phyloP scores from a whole-genome alignment of 2,888 invertebrate species.

The Tipula vernalis region DNA sequence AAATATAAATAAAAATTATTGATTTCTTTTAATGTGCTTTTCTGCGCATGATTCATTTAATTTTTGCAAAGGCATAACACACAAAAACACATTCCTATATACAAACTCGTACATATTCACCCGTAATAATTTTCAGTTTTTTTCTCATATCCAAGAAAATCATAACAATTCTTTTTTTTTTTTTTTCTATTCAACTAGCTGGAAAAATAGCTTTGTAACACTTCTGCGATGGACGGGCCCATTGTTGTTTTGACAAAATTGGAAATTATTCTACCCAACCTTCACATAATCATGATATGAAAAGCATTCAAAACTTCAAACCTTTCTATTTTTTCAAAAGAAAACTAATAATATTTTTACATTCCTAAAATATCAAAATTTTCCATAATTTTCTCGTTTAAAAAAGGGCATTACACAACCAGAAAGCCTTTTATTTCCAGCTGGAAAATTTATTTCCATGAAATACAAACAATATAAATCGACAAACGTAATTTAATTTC shows the following conservation, averaged over 20 bases:
- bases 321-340: background rate
- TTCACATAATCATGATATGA: background rate
- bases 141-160: background rate
- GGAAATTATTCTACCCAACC: background rate
- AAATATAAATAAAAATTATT: conserved; percentile 15
- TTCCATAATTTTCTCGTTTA: background rate
- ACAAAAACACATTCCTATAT: background rate
- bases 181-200: background rate
- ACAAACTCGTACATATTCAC: background rate
- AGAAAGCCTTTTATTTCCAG: background rate
- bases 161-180: background rate
- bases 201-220: background rate
- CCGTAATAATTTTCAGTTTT: background rate
- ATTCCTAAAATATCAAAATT: background rate
- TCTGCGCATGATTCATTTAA: conserved; percentile 20
- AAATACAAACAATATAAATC: background rate
- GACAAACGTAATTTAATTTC: background rate
- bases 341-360: background rate
- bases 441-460: background rate
- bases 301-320: background rate
- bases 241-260: background rate
- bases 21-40: conserved; percentile 16
- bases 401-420: background rate
- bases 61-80: background rate
- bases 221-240: background rate